phyloP scores from a whole-genome alignment of 2,888 invertebrate species.

The Andrena dorsata region DNA sequence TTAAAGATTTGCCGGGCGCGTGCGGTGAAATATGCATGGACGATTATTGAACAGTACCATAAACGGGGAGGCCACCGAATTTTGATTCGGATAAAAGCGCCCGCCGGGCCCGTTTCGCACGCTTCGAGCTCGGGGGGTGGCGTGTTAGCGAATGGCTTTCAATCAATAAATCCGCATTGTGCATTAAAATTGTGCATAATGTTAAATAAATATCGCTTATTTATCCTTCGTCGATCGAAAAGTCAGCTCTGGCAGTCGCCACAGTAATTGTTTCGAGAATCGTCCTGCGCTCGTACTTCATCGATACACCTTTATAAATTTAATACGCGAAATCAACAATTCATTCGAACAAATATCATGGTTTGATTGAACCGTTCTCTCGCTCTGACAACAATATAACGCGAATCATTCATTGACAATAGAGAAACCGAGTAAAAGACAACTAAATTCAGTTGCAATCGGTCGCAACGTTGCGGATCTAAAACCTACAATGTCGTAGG shows the following conservation, averaged over 20 bases:
- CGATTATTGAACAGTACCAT: constrained; percentile 70
- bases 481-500: no score
- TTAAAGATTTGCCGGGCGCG: constrained; percentile 70
- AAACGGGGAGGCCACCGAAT: constrained; percentile 65
- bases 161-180: constrained; percentile 35
- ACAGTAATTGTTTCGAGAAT: constrained; percentile 32
- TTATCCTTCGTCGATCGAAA: constrained; percentile 16
- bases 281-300: not conserved
- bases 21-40: constrained; percentile 72
- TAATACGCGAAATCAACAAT: not conserved
- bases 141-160: constrained; percentile 13
- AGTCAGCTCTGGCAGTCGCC: constrained; percentile 26
- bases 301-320: constrained; percentile 19
- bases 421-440: no score
- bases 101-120: constrained; percentile 33
- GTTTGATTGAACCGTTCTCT: constrained; percentile 51
- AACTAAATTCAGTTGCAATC: no score
- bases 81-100: constrained; percentile 69
- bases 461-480: no score
- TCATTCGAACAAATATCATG: constrained; percentile 31
- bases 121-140: constrained; percentile 16
- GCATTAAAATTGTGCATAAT: constrained; percentile 2
- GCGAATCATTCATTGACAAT: no score
- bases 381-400: not conserved
- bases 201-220: constrained; percentile 17